Conservation (phyloP, 2,888 invertebrate species). For the Thelaira solivaga region DNA sequence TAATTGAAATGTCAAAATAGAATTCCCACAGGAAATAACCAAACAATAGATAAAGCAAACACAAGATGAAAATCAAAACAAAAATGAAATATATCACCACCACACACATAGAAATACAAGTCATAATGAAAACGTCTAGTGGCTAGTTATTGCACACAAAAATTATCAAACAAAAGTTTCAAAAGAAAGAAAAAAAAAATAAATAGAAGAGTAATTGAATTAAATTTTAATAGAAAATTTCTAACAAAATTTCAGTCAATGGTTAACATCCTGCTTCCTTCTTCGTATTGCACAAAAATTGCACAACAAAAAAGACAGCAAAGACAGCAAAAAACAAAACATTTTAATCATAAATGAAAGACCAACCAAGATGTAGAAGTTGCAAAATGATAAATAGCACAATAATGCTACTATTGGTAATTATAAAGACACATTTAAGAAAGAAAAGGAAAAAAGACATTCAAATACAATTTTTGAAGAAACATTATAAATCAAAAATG, state of each 20-base stretch:
- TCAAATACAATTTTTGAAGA: neutral
- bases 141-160: conserved; percentile 3
- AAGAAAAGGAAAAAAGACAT: neutral
- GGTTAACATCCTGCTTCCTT: conserved; percentile 52
- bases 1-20: conserved; percentile 62
- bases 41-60: conserved; percentile 23
- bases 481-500: too few species aligned
- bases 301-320: too few species aligned
- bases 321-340: too few species aligned
- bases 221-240: conserved; percentile 47
- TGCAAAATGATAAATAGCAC: conserved; percentile 50
- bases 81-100: neutral
- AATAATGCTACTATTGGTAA: conserved; percentile 34
- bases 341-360: neutral
- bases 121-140: neutral
- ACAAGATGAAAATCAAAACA: neutral
- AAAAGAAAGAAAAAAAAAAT: too few species aligned
- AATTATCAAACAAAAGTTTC: conserved; percentile 15
- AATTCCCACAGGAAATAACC: conserved; percentile 57
- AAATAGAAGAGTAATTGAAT: conserved; percentile 45
- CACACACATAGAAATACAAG: conserved; percentile 23
- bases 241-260: conserved; percentile 50
- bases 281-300: neutral
- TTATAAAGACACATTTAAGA: neutral
- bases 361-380: conserved; percentile 37